Percentiles rank a stretch among this genome's conserved stretches.
Conservation (phyloP, 1,140 invertebrate species). For the Macrobrachium rosenbergii region DNA sequence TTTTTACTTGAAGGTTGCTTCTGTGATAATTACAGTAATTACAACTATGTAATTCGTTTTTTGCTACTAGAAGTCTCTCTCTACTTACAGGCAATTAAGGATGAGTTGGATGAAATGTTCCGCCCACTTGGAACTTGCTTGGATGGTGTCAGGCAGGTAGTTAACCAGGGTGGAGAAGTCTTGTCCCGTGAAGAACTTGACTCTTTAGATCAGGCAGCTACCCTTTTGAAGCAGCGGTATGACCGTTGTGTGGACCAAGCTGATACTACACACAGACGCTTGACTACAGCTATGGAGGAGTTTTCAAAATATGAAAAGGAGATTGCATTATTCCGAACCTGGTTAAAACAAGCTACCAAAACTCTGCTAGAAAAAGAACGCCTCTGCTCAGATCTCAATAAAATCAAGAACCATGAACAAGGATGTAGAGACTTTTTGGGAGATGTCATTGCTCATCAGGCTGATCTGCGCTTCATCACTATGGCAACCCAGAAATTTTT, state of each 20-base stretch:
- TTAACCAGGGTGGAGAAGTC: constrained; percentile 89
- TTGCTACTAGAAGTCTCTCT: background rate
- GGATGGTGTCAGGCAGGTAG: constrained; percentile 92
- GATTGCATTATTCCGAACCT: constrained; percentile 72
- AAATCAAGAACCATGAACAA: constrained; percentile 80
- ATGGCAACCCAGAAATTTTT: constrained; percentile 96
- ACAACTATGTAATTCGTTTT: too few relatives aligned
- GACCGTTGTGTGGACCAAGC: constrained; percentile 85
- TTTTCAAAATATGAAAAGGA: constrained; percentile 85
- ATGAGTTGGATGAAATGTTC: constrained; percentile 89
- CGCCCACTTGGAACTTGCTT: constrained; percentile 87
- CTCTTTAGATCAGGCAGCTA: constrained; percentile 87
- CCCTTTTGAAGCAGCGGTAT: constrained; percentile 83
- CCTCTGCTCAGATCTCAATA: constrained; percentile 84
- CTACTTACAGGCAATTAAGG: constrained; percentile 82
- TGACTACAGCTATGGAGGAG: constrained; percentile 87
- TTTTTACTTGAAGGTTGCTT: too few relatives aligned
- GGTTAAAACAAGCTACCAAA: constrained; percentile 85
- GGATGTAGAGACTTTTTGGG: constrained; percentile 88
- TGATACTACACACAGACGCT: constrained; percentile 81
- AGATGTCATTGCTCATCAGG: constrained; percentile 94
- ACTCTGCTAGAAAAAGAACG: constrained; percentile 88
- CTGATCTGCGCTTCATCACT: constrained; percentile 92
- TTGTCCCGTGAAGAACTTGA: constrained; percentile 89
- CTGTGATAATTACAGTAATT: too few relatives aligned